These are phyloP conservation scores for Plebejus anna DNA, from an alignment of 2,888 invertebrate species.

Conservation along the genomic window DNA sequence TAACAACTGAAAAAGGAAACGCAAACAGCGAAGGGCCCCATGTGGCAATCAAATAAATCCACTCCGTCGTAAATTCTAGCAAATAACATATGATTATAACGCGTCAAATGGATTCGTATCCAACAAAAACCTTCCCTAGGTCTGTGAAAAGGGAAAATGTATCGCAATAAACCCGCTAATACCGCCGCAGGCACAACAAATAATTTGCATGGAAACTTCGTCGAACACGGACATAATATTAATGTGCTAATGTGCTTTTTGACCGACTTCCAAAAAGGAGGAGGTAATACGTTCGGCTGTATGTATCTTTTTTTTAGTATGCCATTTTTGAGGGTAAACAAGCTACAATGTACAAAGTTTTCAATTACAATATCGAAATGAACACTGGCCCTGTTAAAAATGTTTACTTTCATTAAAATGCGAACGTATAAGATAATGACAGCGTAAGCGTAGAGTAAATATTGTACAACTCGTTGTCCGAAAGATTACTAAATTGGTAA, in stretches of 20 bases:
- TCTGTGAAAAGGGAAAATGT: slow-evolving; percentile 35
- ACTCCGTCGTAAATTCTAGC: slow-evolving; percentile 36
- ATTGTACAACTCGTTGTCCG: too few relatives aligned
- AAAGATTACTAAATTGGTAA: too few relatives aligned
- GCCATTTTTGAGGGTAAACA: not conserved
- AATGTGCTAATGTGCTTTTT: slow-evolving; percentile 8
- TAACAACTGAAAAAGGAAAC: slow-evolving; percentile 30
- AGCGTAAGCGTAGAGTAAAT: too few relatives aligned
- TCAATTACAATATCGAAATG: not conserved
- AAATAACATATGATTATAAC: slow-evolving; percentile 39
- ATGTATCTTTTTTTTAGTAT: not conserved
- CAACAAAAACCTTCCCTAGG: slow-evolving; percentile 31
- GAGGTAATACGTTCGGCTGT: too few relatives aligned
- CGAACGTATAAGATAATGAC: too few relatives aligned
- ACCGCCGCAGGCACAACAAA: slow-evolving; percentile 40
- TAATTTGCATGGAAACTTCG: slow-evolving; percentile 43
- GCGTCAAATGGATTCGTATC: slow-evolving; percentile 36
- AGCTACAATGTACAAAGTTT: not conserved
- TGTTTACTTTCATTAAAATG: not conserved
- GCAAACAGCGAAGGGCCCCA: slow-evolving; percentile 29
- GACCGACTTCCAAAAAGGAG: too few relatives aligned
- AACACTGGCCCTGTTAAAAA: not conserved
- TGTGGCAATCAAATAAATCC: slow-evolving; percentile 37
- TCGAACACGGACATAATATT: not conserved
- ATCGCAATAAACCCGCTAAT: slow-evolving; percentile 41